Evolutionary conservation across 2,797 vertebrate species (phyloP), one percentile per base, ranked within the genome.

Genomic region (Rhabdophis nuchalis): DNA sequence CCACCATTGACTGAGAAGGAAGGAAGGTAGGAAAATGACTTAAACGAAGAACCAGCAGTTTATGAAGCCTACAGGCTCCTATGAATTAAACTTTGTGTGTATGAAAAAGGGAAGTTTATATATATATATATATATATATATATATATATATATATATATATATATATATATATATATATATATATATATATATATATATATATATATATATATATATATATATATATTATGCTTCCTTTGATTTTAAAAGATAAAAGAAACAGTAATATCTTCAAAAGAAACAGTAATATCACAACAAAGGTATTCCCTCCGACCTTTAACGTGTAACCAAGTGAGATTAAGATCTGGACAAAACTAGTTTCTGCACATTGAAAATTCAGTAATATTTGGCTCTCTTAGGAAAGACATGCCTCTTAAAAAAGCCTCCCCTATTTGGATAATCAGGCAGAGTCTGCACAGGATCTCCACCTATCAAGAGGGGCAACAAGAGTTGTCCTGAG

Each of bases 1-100:
- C 99, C 99, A 1, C 99, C 99, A 0, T 99, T 99, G 89, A 99
- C 99, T 99, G 96, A 88, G 56, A 95, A 93, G 54, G 5, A 27
- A 89, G 8, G 36, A 52, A 88, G 36, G 88, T 20, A 90, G 41
- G 36, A 1, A 88, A 29, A 25, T 88, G 20, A n/a, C 5, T 85
- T 27, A 85, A 46, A 90, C 9, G 1, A 36, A 64, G 50, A 29
- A 8, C 41, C 87, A 7, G 16, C 0, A 91, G 77, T 16, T 23
- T 54, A 87, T 8, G 58, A 54, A 57, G 18, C 5, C 20, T 82
- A 41, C 3, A 41, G 61, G 10, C 8, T 20, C 89, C 77, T 46
- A 25, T 12, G 41, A 25, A 46, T 12, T 82, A 46, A 82, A 46
- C 41, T 10, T 25, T 46, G 25, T 64, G 11, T 13, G 9, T 72